phyloP scores from a whole-genome alignment of 2,888 invertebrate species.

The Apotomis turbidana region DNA sequence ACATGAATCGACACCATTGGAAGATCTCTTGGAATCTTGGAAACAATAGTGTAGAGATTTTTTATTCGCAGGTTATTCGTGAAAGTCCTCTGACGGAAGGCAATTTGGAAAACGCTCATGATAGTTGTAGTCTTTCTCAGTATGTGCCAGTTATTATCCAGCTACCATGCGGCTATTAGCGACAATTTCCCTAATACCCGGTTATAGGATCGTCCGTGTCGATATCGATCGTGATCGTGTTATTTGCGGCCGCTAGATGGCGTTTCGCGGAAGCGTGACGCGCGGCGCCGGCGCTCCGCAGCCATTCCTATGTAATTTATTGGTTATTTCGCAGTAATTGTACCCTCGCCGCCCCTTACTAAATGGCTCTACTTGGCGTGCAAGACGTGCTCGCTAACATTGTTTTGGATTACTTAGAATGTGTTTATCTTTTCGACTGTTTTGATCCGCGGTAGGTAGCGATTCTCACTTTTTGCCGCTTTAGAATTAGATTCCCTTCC shows the following conservation, averaged over 20 bases:
- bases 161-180: constrained; percentile 27
- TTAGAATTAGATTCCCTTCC: too few relatives aligned
- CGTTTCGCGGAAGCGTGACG: constrained; percentile 78
- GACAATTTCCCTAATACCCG: constrained; percentile 40
- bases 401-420: constrained; percentile 49
- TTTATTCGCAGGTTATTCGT: background rate
- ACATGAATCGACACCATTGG: background rate
- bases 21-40: background rate
- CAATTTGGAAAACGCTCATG: background rate
- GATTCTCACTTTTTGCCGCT: constrained; percentile 1
- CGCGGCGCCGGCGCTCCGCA: constrained; percentile 67
- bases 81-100: background rate
- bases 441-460: constrained; percentile 38
- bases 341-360: constrained; percentile 67
- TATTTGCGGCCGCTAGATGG: constrained; percentile 73
- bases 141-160: constrained; percentile 2
- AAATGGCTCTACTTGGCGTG: constrained; percentile 63
- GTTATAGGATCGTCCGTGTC: constrained; percentile 42
- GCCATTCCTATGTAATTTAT: constrained; percentile 61
- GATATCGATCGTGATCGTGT: constrained; percentile 73
- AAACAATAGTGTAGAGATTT: background rate
- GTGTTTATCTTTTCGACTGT: constrained; percentile 41
- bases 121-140: constrained; percentile 1
- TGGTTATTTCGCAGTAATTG: constrained; percentile 74
- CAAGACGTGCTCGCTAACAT: constrained; percentile 52